Conservation (phyloP, 2,888 invertebrate species). For the Aplocera efformata region DNA sequence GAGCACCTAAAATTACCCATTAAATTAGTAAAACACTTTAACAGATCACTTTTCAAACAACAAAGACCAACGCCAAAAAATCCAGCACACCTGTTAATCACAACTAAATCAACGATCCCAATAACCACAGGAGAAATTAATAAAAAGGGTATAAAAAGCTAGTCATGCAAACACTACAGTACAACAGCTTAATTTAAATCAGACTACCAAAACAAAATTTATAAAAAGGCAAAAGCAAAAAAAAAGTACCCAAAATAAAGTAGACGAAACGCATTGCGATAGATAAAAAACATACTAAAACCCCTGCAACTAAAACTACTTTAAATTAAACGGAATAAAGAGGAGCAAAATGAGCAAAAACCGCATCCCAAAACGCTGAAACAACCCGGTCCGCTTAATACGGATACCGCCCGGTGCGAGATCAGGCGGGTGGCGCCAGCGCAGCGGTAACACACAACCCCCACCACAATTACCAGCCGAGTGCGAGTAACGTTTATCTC, state of each 20-base stretch:
- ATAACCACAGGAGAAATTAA: conserved; percentile 5
- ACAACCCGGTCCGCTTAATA: conserved; percentile 17
- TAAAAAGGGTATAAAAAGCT: conserved; percentile 8
- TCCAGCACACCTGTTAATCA: conserved; percentile 3
- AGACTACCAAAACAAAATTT: conserved; percentile 3
- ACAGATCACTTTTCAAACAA: neutral
- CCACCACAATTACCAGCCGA: conserved; percentile 42
- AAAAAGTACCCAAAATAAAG: conserved; percentile 13
- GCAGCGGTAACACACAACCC: conserved; percentile 58
- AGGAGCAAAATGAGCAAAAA: conserved; percentile 1
- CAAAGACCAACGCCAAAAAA: conserved; percentile 1
- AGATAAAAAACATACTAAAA: neutral
- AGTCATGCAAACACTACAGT: conserved; percentile 19
- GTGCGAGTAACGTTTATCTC: conserved; percentile 54
- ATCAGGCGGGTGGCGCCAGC: conserved; percentile 24
- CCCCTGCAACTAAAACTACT: conserved; percentile 16
- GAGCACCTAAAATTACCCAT: conserved; percentile 46
- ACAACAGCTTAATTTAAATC: conserved; percentile 4
- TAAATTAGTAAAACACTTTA: neutral
- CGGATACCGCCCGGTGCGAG: conserved; percentile 11
- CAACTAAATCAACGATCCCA: conserved; percentile 1
- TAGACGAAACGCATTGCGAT: conserved; percentile 9
- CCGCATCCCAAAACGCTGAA: conserved; percentile 21
- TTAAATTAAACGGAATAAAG: conserved; percentile 1
- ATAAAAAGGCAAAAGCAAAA: conserved; percentile 10